Evolutionary conservation across 1,140 invertebrate species (phyloP).

Genomic region (Penaeus indicus): DNA sequence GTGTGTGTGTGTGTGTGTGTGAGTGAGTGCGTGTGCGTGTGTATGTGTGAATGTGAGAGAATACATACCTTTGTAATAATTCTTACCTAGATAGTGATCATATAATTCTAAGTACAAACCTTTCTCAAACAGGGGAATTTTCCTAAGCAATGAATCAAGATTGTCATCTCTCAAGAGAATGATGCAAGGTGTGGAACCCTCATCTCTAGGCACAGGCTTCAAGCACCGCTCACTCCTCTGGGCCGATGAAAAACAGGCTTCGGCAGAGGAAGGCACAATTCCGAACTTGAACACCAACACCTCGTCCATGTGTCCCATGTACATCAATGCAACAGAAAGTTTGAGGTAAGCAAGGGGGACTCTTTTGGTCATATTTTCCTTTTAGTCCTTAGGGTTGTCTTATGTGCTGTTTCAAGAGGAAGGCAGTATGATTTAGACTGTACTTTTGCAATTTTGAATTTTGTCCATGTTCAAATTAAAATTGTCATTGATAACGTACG

Average conservation of each 20-base stretch:
- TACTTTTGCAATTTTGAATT: neutral
- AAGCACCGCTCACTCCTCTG: constrained; percentile 49
- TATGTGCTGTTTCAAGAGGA: neutral
- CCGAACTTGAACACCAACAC: constrained; percentile 45
- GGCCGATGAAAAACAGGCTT: constrained; percentile 74
- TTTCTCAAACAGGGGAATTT: constrained; percentile 23
- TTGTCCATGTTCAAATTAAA: neutral
- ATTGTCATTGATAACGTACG: constrained; percentile 44
- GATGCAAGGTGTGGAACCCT: constrained; percentile 28
- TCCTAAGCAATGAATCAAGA: constrained; percentile 47
- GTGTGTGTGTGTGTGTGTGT: too few species aligned
- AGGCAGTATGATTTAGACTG: too few species aligned
- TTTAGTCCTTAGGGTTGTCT: too few species aligned
- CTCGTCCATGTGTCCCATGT: constrained; percentile 77
- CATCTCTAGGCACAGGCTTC: constrained; percentile 19
- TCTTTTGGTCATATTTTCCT: neutral
- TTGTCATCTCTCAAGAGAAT: constrained; percentile 41
- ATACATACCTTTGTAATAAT: too few species aligned
- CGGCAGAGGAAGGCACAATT: constrained; percentile 69
- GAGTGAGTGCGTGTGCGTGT: too few species aligned
- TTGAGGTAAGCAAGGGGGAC: constrained; percentile 72
- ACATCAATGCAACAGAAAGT: constrained; percentile 88
- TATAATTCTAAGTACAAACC: too few species aligned
- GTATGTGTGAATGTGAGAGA: too few species aligned
- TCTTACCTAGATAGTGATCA: too few species aligned